Conservation (phyloP, 2,113 vertebrate genomes). For the Amblyornis subalaris region DNA sequence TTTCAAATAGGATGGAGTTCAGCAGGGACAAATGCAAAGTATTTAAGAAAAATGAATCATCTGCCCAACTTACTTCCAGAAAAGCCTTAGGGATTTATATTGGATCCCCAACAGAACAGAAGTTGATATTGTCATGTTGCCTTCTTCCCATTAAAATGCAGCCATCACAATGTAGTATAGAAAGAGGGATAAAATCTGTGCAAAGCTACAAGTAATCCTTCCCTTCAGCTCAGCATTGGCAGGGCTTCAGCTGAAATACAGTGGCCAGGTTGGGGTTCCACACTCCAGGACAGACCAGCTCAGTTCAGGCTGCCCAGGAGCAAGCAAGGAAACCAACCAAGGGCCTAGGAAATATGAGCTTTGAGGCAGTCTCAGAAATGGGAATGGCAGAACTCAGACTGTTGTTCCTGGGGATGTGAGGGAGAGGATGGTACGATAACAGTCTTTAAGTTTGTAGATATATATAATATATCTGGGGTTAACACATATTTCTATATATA, state of each 20-base stretch:
- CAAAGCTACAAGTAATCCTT: not conserved
- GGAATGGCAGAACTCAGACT: not conserved
- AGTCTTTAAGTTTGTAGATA: fast-evolving
- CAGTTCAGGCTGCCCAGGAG: not conserved
- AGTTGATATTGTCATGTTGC: not conserved
- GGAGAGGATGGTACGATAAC: fast-evolving
- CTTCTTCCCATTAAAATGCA: not conserved
- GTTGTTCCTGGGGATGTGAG: not conserved
- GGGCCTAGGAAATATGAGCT: not conserved
- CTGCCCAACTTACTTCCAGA: not conserved
- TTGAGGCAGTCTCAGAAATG: not conserved
- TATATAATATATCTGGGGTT: not conserved
- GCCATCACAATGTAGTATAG: fast-evolving
- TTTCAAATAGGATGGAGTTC: not conserved
- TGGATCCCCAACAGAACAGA: not conserved
- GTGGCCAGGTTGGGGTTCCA: not conserved
- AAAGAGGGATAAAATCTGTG: not conserved
- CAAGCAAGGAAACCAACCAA: not conserved
- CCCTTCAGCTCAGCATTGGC: not conserved
- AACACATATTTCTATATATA: not conserved
- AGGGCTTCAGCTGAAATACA: not conserved
- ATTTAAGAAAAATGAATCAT: not conserved
- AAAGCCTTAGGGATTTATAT: not conserved
- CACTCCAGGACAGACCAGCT: not conserved
- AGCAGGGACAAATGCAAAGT: not conserved